Base-by-base conservation (phyloP, 2,888 invertebrate species). In the Sympetrum striolatum region DNA sequence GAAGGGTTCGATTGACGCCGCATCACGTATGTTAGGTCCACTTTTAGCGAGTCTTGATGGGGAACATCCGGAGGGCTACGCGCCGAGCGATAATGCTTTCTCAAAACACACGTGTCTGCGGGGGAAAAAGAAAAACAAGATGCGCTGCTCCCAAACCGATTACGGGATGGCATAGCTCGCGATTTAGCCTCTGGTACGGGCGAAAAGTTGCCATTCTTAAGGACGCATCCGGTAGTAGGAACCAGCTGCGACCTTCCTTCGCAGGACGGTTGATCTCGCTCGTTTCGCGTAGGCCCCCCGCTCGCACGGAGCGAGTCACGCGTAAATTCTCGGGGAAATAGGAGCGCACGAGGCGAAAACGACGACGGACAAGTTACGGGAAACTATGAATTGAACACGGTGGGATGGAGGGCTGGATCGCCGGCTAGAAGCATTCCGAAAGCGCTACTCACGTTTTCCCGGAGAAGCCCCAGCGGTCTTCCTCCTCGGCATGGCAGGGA, bases 401-500 rank as follows among this genome's bases (percentile, higher is more conserved):
- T 14, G 60, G n/a, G n/a, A 39, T n/a, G 5, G 2, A 60, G 58
- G 31, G 48, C 58, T 86, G 35, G 8, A 58, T 60, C 60, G 86
- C 86, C 60, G 60, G 86, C 37, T 10, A n/a, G 22, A n/a, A n/a
- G 86, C 60, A 86, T 86, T 86, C 86, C 60, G 60, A 60, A 35
- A 60, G 60, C 37, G 18, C 86, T 60, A 86, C 86, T 86, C 86
- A 86, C 86, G 86, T 86, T 86, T 86, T 60, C 86, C 86, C 60
- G 86, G 86, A 60, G 86, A 86, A 86, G 60, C 60, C 86, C 86
- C 86, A 64, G 86, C 86, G 86, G 86, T 86, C 86, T 86, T 86
- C 86, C 86, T 86, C 86, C 86, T 86, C 86, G 86, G 86, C 86
- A 86, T 86, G 86, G 86, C 86, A 86, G 60, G 86, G 86, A 60